Conservation (phyloP, 1,140 invertebrate species). For the Prorops nasuta region DNA sequence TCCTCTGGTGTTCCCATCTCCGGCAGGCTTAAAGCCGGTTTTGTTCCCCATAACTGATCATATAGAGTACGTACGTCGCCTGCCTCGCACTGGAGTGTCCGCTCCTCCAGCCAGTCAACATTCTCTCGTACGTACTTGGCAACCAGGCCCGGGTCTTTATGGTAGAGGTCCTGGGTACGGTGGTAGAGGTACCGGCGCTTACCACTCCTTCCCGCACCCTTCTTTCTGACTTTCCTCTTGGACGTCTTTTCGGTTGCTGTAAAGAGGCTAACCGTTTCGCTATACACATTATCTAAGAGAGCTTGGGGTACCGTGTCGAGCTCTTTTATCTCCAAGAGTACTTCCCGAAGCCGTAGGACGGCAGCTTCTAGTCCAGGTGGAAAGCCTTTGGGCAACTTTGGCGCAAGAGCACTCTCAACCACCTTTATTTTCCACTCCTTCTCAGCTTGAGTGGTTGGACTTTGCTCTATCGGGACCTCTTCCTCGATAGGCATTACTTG, state of each 20-base stretch:
- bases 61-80: conserved; percentile 5
- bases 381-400: neutral
- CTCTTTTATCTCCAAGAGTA: neutral
- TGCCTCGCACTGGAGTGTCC: neutral
- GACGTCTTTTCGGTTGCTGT: neutral
- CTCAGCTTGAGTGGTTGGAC: too few species aligned
- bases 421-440: neutral
- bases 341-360: neutral
- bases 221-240: neutral
- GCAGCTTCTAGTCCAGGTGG: neutral
- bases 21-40: neutral
- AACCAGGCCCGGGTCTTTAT: conserved; percentile 12
- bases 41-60: conserved; percentile 4
- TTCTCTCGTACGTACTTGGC: conserved; percentile 2
- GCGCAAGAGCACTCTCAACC: neutral
- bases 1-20: neutral
- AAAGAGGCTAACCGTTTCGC: neutral
- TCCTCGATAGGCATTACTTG: neutral
- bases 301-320: neutral
- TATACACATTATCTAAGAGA: neutral
- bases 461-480: too few species aligned
- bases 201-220: neutral
- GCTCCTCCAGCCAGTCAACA: conserved; percentile 1
- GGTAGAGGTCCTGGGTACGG: conserved; percentile 10
- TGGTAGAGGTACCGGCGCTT: conserved; percentile 2